Conservation (phyloP, 1,140 invertebrate genomes). For the Drosophila littoralis region DNA sequence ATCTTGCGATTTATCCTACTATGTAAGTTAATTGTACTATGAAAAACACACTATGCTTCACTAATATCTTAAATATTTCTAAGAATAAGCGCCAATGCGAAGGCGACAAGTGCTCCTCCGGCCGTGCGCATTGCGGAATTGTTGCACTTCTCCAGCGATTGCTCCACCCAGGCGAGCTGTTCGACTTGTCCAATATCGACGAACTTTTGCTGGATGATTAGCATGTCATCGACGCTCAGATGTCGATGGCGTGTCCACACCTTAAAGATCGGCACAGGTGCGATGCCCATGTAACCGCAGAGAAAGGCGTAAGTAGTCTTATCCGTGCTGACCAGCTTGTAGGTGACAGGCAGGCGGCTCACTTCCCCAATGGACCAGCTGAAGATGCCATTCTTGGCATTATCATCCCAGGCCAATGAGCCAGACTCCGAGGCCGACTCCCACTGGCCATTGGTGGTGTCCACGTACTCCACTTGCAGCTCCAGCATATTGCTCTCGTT, state of each 20-base stretch:
- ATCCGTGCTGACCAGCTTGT: slow-evolving; percentile 12
- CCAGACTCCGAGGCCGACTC: not conserved
- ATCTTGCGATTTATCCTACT: no score
- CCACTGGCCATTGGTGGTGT: slow-evolving; percentile 14
- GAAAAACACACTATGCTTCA: not conserved
- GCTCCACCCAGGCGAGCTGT: slow-evolving; percentile 16
- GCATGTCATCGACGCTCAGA: not conserved
- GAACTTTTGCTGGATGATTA: not conserved
- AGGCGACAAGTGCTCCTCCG: slow-evolving; percentile 5
- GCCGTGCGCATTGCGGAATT: slow-evolving; percentile 3
- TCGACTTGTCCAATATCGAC: not conserved
- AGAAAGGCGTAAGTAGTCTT: not conserved
- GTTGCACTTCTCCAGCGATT: slow-evolving; percentile 17
- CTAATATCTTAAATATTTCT: not conserved
- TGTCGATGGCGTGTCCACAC: slow-evolving; percentile 17
- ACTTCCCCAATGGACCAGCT: not conserved
- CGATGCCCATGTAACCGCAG: slow-evolving; percentile 11
- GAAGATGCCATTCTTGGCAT: slow-evolving; percentile 26
- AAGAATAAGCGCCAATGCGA: not conserved
- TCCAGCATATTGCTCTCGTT: slow-evolving; percentile 4
- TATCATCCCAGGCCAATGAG: slow-evolving; percentile 6
- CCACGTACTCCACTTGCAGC: not conserved
- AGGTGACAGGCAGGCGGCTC: not conserved
- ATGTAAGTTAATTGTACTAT: not conserved
- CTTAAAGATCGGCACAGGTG: not conserved